Evolutionary conservation across 2,113 vertebrate species (phyloP).

Genomic region (Motacilla tschutschensis): DNA sequence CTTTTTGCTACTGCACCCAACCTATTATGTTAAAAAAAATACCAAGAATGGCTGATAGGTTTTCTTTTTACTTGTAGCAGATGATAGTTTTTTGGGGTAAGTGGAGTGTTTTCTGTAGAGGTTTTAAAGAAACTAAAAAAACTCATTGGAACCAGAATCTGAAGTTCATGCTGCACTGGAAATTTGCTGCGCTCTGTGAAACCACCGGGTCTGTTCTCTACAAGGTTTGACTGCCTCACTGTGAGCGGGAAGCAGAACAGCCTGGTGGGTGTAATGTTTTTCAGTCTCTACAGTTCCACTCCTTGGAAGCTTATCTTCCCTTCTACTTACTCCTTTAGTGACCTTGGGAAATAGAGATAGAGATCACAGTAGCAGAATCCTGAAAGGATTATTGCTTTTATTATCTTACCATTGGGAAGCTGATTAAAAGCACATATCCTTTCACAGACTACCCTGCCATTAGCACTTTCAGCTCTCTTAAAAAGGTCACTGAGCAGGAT

Average conservation of each 20-base stretch:
- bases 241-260: background rate
- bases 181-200: background rate
- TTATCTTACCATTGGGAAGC: background rate
- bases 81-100: background rate
- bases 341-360: background rate
- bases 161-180: background rate
- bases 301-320: background rate
- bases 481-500: background rate
- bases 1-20: background rate
- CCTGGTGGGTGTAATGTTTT: background rate
- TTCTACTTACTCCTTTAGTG: background rate
- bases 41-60: background rate
- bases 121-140: background rate
- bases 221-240: background rate
- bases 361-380: background rate
- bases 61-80: background rate
- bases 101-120: background rate
- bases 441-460: background rate
- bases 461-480: background rate
- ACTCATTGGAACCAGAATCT: background rate
- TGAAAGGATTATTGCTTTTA: constrained; percentile 1
- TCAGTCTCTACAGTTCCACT: background rate
- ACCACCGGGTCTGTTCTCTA: background rate
- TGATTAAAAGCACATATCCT: constrained; percentile 2
- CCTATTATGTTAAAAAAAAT: background rate